Base-by-base conservation (phyloP, 2,888 invertebrate genomes). In the Zygogramma bicolorata region DNA sequence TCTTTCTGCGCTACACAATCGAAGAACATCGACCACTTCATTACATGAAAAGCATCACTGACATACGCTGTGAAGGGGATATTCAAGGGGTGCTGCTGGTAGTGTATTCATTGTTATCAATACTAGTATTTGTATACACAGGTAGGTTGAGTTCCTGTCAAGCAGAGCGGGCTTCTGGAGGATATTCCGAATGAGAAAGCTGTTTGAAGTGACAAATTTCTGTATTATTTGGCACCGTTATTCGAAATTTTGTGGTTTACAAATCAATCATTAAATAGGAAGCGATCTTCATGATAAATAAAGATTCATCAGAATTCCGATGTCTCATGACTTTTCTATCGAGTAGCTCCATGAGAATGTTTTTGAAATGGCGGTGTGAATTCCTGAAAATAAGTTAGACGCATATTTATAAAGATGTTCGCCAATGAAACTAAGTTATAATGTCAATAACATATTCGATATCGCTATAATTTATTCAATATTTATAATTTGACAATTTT, bases 21-120 rank as follows among this genome's bases (percentile, higher is more conserved):
- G 49, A 63, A 63, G 63, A 63, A 63, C 46, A 63, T 63, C 63
- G 63, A 63, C 63, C 63, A 63, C 63, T 63, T 63, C 42, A 63
- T 63, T 63, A 27, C 18, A 63, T 46, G 63, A 63, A 63, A 46
- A 46, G 63, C 42, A 46, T 46, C 63, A 29, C 46, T 63, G 63
- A 63, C 63, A 46, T 63, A 63, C 29, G 63, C 46, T 46, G 63
- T 18, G 27, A 27, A 42, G 42, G 40, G 22, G 20, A 4, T 15
- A 29, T 29, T 18, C 25, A 20, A 46, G 63, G 42, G 63, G 46
- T 46, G 63, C 46, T n/a, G n/a, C n/a, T n/a, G n/a, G n/a, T 29
- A 18, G 34, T 25, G 46, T n/a, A 34, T 42, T 62, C 42, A 42
- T 63, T 63, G 63, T 63, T 46, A 63, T 63, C 63, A 63, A 63